Evolutionary conservation across 2,888 invertebrate species (phyloP), one percentile per base, ranked within the genome.

Genomic region (Odontothrips loti): DNA sequence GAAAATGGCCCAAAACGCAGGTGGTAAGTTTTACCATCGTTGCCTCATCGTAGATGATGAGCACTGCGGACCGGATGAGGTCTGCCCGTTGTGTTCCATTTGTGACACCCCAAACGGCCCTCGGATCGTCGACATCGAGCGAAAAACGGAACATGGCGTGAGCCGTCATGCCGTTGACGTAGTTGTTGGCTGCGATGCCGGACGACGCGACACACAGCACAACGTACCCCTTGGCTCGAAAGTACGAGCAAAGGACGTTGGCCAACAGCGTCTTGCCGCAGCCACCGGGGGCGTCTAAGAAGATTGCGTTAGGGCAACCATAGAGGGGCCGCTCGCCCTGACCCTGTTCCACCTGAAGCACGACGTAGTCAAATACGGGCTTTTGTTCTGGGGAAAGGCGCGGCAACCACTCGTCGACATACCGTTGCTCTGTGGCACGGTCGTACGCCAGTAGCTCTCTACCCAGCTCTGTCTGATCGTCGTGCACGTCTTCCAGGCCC

Each of bases 251-350:
- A 20, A 83, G 80, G 10, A 83, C 83, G 10, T 43, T 23, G 17
- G 80, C n/a, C 2, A 82, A 75, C 43, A 63, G 9, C 83, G n/a
- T n/a, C n/a, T n/a, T n/a, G n/a, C n/a, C n/a, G n/a, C n/a, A n/a
- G n/a, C n/a, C n/a, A n/a, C n/a, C 83, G 17, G 83, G 82, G 0
- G 82, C 83, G 51, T 82, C 83, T 0, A 83, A 58, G 48, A 82
- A 83, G 23, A 82, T 82, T 0, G 80, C 17, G 51, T 51, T 51
- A 15, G 11, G 15, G 51, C 15, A 17, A 6, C 15, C 51, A 51
- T 51, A n/a, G n/a, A n/a, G n/a, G n/a, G n/a, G n/a, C n/a, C n/a
- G n/a, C n/a, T n/a, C n/a, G n/a, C n/a, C 51, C 17, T 51, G 2
- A 51, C 15, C 11, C 51, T 17, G 15, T 6, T 51, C 51, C 51